Conservation (phyloP, 1,140 invertebrate genomes). For the Metaphire vulgaris region DNA sequence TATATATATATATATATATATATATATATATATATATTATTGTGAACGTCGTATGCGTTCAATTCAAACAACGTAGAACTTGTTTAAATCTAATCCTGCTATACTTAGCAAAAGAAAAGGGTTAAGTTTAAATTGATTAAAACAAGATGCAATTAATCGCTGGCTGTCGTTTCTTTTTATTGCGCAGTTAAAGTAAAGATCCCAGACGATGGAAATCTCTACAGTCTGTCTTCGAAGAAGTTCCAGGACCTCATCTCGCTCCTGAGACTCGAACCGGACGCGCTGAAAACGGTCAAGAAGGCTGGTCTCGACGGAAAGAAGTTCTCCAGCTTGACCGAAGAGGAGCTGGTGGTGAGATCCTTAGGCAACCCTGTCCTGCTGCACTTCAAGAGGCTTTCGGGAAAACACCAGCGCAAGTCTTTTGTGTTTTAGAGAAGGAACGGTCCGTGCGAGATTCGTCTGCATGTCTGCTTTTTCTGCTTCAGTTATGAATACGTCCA, state of each 20-base stretch:
- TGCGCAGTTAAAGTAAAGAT: background rate
- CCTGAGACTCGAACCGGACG: background rate
- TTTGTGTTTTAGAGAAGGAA: background rate
- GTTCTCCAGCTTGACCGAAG: background rate
- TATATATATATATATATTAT: too few species aligned
- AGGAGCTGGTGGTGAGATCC: background rate
- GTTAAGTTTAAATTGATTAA: background rate
- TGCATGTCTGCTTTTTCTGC: background rate
- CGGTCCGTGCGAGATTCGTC: too few species aligned
- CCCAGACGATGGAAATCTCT: background rate
- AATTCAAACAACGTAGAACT: too few species aligned
- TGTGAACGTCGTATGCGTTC: too few species aligned
- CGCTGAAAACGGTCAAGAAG: background rate
- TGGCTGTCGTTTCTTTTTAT: too few species aligned
- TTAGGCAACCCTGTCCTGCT: background rate
- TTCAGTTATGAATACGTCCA: too few species aligned
- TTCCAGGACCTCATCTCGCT: background rate
- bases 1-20: too few species aligned
- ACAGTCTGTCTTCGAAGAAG: background rate
- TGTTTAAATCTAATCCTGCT: too few species aligned
- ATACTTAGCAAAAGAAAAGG: background rate
- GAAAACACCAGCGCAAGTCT: background rate
- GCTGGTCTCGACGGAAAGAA: background rate
- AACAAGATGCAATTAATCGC: too few species aligned
- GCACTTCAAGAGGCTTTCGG: background rate